Evolutionary conservation across 2,888 invertebrate species (phyloP).

Genomic region (Amphimallon solstitiale): DNA sequence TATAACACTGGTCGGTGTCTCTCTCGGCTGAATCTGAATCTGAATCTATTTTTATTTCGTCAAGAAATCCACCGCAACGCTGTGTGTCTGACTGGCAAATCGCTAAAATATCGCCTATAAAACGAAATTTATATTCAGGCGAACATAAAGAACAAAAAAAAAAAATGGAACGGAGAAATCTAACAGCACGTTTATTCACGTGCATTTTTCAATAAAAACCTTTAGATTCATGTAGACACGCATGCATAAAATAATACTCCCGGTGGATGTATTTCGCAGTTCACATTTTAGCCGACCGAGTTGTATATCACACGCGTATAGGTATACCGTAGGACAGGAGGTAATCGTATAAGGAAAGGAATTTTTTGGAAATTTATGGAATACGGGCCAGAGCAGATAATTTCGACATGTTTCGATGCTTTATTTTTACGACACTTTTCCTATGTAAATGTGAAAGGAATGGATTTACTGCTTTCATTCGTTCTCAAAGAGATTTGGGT

Average conservation of each 20-base stretch:
- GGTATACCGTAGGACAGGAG: background rate
- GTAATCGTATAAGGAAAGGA: background rate
- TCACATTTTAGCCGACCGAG: background rate
- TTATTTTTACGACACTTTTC: too few relatives aligned
- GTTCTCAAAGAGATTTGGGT: too few relatives aligned
- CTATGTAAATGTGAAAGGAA: too few relatives aligned
- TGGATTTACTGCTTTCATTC: too few relatives aligned
- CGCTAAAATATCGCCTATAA: conserved; percentile 7
- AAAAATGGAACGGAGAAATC: too few relatives aligned
- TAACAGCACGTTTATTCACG: conserved; percentile 4
- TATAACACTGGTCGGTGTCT: too few relatives aligned
- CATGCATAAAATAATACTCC: conserved; percentile 24
- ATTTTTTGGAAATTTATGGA: background rate
- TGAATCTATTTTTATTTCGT: background rate
- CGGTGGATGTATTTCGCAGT: conserved; percentile 18
- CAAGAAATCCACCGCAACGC: background rate
- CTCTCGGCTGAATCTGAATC: too few relatives aligned
- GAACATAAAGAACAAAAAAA: background rate
- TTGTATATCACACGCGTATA: background rate
- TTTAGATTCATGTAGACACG: conserved; percentile 7
- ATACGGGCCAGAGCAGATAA: background rate
- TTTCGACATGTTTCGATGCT: too few relatives aligned
- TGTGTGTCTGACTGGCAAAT: too few relatives aligned
- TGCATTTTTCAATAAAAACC: conserved; percentile 23
- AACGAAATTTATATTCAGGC: background rate